Base-by-base conservation (phyloP, 2,113 vertebrate species). In the Syrrhaptes paradoxus region DNA sequence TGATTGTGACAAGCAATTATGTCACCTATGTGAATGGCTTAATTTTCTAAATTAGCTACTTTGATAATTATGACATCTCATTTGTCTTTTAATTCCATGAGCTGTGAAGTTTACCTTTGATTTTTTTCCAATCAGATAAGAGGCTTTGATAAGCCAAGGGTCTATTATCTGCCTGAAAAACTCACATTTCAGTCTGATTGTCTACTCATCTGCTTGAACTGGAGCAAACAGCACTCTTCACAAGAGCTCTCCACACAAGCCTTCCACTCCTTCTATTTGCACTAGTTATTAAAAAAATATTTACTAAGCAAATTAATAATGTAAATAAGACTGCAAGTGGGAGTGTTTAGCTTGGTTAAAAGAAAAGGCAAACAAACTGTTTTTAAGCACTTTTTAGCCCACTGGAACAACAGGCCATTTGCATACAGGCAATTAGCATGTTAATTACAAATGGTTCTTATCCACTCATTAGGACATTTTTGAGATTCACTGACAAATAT, bases 1-100 rank as follows among this genome's bases (percentile, higher is more conserved):
- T 98, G 98, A 98, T 98, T 98, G 98, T 98, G 98, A 98, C 98
- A 98, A 98, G 98, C 98, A 98, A 98, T 98, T 98, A 98, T 98
- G 98, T 98, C 98, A 98, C 98, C 98, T 98, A 97, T 97, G 97
- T 98, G 98, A 98, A 98, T 97, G 95, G 98, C 97, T 98, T 98
- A 98, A 98, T 98, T 98, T 98, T 98, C 98, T 98, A 98, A 98
- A 98, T 98, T 98, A 98, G 98, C 97, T 97, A 98, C 98, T 98
- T 98, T 98, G 98, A 98, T 98, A 98, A 98, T 98, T 98, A 98
- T 98, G 98, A 98, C 98, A 98, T 98, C 98, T 98, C 98, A 98
- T 98, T 98, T 98, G 98, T 98, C 98, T 98, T 98, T 98, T 98
- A 98, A 98, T 98, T 98, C 97, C 95, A 96, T 90, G 96, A 98